A percentile compares a stretch with the other conserved stretches of the same genome.
phyloP scores from a whole-genome alignment of 1,140 invertebrate genomes.

The Aphaenogaster floridana region DNA sequence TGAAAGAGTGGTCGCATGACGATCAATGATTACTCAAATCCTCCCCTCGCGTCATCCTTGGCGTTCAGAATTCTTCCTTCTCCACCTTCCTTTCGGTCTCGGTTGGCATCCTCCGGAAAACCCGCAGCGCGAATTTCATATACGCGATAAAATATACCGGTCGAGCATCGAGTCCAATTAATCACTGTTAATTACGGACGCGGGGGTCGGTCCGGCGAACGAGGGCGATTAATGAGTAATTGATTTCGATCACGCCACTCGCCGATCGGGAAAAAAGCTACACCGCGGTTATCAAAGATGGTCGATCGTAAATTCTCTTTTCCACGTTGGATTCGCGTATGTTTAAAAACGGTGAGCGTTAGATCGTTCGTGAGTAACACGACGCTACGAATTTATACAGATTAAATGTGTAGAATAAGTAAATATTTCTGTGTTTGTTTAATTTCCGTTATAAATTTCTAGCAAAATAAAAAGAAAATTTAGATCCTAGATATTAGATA shows the following conservation, averaged over 20 bases:
- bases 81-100: constrained; percentile 42
- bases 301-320: constrained; percentile 73
- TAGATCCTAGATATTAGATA: background rate
- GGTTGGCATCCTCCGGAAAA: constrained; percentile 39
- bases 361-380: background rate
- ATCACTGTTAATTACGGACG: constrained; percentile 84
- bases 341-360: background rate
- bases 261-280: constrained; percentile 75
- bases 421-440: background rate
- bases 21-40: constrained; percentile 75
- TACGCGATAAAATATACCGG: constrained; percentile 74
- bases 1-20: constrained; percentile 70
- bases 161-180: constrained; percentile 78
- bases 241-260: constrained; percentile 84
- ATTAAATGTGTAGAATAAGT: background rate
- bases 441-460: background rate
- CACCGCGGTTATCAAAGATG: constrained; percentile 45
- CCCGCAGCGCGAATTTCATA: constrained; percentile 73
- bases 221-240: constrained; percentile 83
- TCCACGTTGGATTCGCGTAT: background rate
- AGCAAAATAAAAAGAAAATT: background rate
- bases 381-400: background rate
- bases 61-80: constrained; percentile 9
- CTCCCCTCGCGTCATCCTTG: constrained; percentile 32
- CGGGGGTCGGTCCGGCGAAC: constrained; percentile 75